phyloP scores from a whole-genome alignment of 2,797 vertebrate genomes.

The Aplochiton taeniatus region DNA sequence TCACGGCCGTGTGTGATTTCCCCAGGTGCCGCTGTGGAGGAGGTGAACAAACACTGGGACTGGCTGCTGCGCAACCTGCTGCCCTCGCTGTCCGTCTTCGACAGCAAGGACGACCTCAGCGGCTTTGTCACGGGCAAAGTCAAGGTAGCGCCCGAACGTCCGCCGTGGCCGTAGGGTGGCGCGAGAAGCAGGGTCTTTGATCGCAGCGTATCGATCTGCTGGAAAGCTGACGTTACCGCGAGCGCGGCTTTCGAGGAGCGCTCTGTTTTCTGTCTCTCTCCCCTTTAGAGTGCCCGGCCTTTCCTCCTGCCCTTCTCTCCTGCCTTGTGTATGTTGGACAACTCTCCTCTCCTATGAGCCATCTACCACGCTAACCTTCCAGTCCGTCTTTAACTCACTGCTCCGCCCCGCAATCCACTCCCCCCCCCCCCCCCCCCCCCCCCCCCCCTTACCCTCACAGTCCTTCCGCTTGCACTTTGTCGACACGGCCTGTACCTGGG shows the following conservation, averaged over 20 bases:
- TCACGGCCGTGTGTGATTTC: conserved; percentile 5
- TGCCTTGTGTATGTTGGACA: too few species aligned
- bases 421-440: background rate
- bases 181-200: too few species aligned
- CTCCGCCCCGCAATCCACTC: too few species aligned
- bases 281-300: background rate
- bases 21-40: conserved; percentile 87
- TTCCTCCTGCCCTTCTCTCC: background rate
- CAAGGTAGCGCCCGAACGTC: conserved; percentile 76
- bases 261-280: background rate
- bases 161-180: too few species aligned
- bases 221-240: too few species aligned
- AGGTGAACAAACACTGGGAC: conserved; percentile 93
- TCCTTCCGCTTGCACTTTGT: background rate
- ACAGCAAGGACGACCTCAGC: conserved; percentile 93
- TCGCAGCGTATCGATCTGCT: too few species aligned
- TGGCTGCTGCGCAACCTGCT: conserved; percentile 94
- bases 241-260: too few species aligned
- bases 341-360: background rate
- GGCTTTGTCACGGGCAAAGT: conserved; percentile 95
- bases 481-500: background rate
- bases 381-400: background rate
- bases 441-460: background rate
- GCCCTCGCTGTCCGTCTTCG: conserved; percentile 93
- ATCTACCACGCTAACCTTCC: background rate